Evolutionary conservation across 2,797 vertebrate genomes (phyloP).

Genomic region (Triplophysa yarkandensis): DNA sequence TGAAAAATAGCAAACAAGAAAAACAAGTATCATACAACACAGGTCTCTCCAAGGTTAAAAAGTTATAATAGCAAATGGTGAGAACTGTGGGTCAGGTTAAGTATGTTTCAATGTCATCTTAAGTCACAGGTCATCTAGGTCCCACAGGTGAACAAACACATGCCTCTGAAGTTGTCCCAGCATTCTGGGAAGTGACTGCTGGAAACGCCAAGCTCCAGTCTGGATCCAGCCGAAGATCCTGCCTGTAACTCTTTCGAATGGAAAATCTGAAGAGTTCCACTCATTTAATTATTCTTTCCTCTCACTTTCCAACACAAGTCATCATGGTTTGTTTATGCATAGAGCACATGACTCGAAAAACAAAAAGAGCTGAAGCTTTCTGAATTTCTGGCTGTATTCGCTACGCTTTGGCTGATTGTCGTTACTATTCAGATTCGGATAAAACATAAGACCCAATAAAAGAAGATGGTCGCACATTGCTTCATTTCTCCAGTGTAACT

Average conservation of each 20-base stretch:
- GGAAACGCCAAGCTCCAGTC: conserved; percentile 56
- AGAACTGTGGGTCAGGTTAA: conserved; percentile 36
- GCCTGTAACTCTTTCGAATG: conserved; percentile 14
- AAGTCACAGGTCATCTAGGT: conserved; percentile 52
- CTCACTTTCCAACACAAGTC: conserved; percentile 18
- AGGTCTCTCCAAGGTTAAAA: conserved; percentile 6
- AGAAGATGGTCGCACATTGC: conserved; percentile 14
- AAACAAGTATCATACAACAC: neutral
- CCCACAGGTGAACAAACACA: conserved; percentile 68
- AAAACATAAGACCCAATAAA: conserved; percentile 10
- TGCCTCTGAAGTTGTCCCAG: conserved; percentile 50
- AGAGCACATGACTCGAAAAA: conserved; percentile 6
- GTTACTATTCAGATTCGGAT: conserved; percentile 1
- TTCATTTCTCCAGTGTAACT: conserved; percentile 27
- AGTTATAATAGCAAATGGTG: conserved; percentile 20
- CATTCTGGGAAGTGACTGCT: conserved; percentile 59
- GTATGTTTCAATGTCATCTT: conserved; percentile 48
- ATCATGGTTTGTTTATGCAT: conserved; percentile 4
- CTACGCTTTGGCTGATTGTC: neutral
- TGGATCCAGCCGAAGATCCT: conserved; percentile 37
- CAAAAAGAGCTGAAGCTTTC: neutral
- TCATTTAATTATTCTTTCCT: conserved; percentile 41
- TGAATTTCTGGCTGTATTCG: neutral
- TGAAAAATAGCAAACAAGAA: neutral
- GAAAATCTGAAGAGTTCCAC: conserved; percentile 38